These are phyloP conservation scores for Brenthis ino DNA, from an alignment of 2,888 invertebrate genomes.

Conservation along the genomic window DNA sequence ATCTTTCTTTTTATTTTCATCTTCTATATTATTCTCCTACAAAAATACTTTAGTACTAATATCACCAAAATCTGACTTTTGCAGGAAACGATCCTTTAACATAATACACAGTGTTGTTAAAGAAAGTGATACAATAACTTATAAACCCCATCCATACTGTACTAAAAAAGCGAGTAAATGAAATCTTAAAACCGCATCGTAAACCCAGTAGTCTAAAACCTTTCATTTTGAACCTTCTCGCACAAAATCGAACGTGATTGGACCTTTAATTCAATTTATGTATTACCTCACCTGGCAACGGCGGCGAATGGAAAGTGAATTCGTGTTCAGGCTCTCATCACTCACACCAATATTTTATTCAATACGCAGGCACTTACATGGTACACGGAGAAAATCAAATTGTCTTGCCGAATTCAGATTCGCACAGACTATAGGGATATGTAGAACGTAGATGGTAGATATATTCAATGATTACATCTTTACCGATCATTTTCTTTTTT, in stretches of 20 bases:
- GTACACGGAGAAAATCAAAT: conserved; percentile 35
- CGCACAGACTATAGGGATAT: neutral
- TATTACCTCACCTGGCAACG: conserved; percentile 43
- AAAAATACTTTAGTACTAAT: no score
- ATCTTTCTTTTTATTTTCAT: no score
- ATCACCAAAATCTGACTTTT: no score
- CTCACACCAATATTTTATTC: conserved; percentile 40
- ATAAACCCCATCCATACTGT: conserved; percentile 57
- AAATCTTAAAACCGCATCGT: conserved; percentile 33
- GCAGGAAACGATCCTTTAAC: no score
- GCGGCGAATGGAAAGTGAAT: conserved; percentile 43
- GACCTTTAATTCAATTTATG: conserved; percentile 55
- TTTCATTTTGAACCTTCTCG: conserved; percentile 33
- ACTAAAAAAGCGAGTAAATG: conserved; percentile 28
- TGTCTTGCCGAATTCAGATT: conserved; percentile 28
- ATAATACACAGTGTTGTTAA: no score
- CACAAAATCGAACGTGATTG: conserved; percentile 50
- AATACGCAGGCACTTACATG: conserved; percentile 38
- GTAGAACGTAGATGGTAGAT: neutral
- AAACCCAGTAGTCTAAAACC: conserved; percentile 34
- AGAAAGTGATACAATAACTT: conserved; percentile 11
- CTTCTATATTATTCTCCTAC: no score
- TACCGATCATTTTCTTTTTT: no score
- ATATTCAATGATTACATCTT: no score
- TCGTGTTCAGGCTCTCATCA: conserved; percentile 44